A percentile compares a stretch with the other conserved stretches of the same genome.
phyloP scores from a whole-genome alignment of 1,140 invertebrate species.

The Drosophila nigrodunni region DNA sequence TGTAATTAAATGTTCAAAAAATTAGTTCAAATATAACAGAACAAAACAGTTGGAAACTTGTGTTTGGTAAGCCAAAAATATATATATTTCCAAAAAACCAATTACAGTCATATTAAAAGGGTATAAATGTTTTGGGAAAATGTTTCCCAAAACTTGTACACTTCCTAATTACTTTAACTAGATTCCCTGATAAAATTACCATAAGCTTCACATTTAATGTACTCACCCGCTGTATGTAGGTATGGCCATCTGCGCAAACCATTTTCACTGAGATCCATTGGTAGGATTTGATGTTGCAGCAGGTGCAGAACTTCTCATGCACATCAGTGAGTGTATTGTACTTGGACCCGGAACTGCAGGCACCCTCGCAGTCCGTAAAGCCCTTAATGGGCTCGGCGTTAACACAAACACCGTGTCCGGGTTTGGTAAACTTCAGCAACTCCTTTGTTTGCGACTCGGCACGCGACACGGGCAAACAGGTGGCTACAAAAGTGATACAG shows the following conservation, averaged over 20 bases:
- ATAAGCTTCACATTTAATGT: no score
- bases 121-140: no score
- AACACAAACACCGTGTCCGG: constrained; percentile 86
- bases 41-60: background rate
- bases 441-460: constrained; percentile 86
- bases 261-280: constrained; percentile 72
- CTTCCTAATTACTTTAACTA: no score
- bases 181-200: no score
- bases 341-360: constrained; percentile 88
- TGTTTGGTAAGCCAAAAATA: background rate
- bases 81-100: no score
- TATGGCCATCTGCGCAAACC: constrained; percentile 73
- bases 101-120: no score
- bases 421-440: constrained; percentile 85
- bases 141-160: no score
- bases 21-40: background rate
- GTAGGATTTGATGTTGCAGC: constrained; percentile 75
- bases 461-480: constrained; percentile 86
- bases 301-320: constrained; percentile 81
- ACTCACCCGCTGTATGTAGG: constrained; percentile 61
- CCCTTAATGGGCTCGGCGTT: constrained; percentile 87
- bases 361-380: constrained; percentile 88
- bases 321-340: constrained; percentile 85
- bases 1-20: constrained; percentile 18
- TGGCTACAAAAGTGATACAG: constrained; percentile 79